Conservation (phyloP, 92 coral and sea anemone species). For the Palythoa heliodiscus region DNA sequence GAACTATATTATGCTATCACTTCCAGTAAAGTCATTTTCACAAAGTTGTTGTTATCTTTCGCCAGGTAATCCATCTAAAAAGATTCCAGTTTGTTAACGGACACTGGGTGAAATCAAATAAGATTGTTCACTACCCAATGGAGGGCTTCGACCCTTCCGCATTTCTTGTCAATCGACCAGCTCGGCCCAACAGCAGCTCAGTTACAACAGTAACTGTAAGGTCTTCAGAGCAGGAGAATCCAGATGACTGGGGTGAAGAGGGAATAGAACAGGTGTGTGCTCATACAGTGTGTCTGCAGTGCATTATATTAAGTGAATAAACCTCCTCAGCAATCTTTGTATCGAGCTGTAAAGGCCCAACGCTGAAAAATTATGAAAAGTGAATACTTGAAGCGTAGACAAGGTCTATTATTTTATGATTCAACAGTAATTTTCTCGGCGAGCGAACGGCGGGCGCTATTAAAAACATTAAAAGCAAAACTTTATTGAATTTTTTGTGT, state of each 20-base stretch:
- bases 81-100: conserved; percentile 96
- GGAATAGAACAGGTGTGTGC: conserved; percentile 51
- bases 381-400: too few relatives aligned
- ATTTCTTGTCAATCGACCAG: conserved; percentile 78
- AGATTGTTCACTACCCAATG: conserved; percentile 93
- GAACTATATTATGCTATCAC: background rate
- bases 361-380: too few relatives aligned
- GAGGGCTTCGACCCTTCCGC: conserved; percentile 94
- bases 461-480: too few relatives aligned
- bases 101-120: conserved; percentile 99
- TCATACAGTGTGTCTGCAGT: background rate
- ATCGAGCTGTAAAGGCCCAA: too few relatives aligned
- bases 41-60: background rate
- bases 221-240: conserved; percentile 59
- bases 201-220: conserved; percentile 84
- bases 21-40: background rate
- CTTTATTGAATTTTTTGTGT: too few relatives aligned
- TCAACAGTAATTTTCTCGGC: too few relatives aligned
- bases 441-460: too few relatives aligned
- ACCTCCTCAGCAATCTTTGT: too few relatives aligned
- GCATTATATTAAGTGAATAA: background rate
- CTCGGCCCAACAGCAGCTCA: conserved; percentile 46
- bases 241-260: conserved; percentile 29
- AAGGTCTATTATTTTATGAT: too few relatives aligned
- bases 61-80: conserved; percentile 89